Evolutionary conservation across 2,888 invertebrate species (phyloP).

Genomic region (Sarcophaga caerulescens): DNA sequence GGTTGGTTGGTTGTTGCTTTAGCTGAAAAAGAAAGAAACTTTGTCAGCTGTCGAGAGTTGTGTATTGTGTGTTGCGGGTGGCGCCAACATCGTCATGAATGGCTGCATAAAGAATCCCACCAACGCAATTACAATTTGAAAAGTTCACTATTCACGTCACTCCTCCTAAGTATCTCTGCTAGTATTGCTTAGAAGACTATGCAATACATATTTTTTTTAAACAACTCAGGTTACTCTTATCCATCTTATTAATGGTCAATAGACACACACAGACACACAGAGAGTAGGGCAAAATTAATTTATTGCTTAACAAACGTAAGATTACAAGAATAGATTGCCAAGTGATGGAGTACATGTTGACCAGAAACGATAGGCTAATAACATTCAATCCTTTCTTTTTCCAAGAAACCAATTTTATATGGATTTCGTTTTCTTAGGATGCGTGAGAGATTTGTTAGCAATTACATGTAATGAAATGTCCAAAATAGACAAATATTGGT

Average conservation of each 20-base stretch:
- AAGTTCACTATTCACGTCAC: slow-evolving; percentile 8
- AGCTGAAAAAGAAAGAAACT: slow-evolving; percentile 39
- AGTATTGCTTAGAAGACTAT: too few relatives aligned
- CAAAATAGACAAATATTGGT: neutral
- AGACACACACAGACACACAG: neutral
- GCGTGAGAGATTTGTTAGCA: neutral
- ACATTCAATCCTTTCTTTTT: neutral
- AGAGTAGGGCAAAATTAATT: neutral
- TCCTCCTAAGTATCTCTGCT: neutral
- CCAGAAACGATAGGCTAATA: neutral
- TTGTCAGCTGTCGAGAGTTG: slow-evolving; percentile 56
- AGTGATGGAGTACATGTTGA: neutral
- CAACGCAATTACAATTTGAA: slow-evolving; percentile 48
- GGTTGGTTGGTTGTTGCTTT: slow-evolving; percentile 50
- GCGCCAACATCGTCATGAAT: slow-evolving; percentile 54
- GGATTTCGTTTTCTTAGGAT: neutral
- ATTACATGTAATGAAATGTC: neutral
- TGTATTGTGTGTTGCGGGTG: slow-evolving; percentile 56
- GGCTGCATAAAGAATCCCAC: slow-evolving; percentile 37
- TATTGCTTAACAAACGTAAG: neutral
- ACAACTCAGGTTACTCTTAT: neutral
- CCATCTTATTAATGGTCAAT: too few relatives aligned
- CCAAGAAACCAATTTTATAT: neutral
- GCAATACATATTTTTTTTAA: slow-evolving; percentile 21
- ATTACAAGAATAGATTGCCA: neutral